A percentile compares a stretch with the other conserved stretches of the same genome.
phyloP scores from a whole-genome alignment of 2,888 invertebrate genomes.

The Protodeltote pygarga region DNA sequence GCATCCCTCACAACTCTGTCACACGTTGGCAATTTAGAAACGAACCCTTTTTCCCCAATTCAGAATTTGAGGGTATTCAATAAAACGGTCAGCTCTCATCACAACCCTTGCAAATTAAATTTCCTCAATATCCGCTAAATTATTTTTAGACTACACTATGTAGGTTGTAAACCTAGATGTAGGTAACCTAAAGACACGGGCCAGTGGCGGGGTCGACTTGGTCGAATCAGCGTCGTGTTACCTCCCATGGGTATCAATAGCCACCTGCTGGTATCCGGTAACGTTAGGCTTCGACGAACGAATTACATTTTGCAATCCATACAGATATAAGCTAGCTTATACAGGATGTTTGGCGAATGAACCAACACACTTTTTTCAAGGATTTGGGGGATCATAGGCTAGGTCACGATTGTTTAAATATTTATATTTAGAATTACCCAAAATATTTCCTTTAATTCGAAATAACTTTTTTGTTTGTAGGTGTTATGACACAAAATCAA shows the following conservation, averaged over 20 bases:
- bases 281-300: conserved; percentile 51
- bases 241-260: conserved; percentile 79
- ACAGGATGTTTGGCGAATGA: no score
- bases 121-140: conserved; percentile 6
- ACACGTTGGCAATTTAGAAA: conserved; percentile 8
- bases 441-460: no score
- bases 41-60: conserved; percentile 11
- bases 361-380: no score
- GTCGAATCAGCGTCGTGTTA: conserved; percentile 60
- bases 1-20: conserved; percentile 10
- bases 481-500: no score
- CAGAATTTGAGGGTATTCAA: not conserved
- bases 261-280: conserved; percentile 68
- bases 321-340: conserved; percentile 1
- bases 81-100: conserved; percentile 3
- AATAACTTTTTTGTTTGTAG: no score
- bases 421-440: no score
- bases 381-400: no score
- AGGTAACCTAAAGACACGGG: conserved; percentile 56
- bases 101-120: conserved; percentile 1
- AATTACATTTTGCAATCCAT: conserved; percentile 41
- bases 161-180: conserved; percentile 17
- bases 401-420: no score
- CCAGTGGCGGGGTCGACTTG: conserved; percentile 65
- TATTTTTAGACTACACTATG: conserved; percentile 8